Conservation (phyloP, 2,113 vertebrate genomes). For the Ranitomeya imitator region DNA sequence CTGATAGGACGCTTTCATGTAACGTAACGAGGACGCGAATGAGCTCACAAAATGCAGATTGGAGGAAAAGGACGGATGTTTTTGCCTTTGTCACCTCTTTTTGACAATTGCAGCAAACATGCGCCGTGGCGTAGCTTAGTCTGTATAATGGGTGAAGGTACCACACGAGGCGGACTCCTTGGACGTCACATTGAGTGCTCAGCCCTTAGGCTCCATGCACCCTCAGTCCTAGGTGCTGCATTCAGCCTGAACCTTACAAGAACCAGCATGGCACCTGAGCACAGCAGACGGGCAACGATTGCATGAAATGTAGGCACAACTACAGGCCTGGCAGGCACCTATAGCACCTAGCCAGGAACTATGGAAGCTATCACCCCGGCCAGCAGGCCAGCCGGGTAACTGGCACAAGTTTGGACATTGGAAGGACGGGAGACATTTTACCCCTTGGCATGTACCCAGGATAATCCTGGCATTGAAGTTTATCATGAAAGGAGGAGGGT, state of each 20-base stretch:
- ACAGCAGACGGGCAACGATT: background rate
- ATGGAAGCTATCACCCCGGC: background rate
- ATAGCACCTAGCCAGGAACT: background rate
- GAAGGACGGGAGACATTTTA: background rate
- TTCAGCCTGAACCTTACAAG: slow-evolving; percentile 15
- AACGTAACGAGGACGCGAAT: background rate
- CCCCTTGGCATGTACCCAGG: background rate
- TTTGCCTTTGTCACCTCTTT: background rate
- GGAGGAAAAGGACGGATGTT: background rate
- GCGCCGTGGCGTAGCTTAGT: background rate
- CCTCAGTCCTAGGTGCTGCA: slow-evolving; percentile 22
- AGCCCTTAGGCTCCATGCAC: slow-evolving; percentile 3
- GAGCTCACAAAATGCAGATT: background rate
- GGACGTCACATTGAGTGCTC: background rate
- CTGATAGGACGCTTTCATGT: background rate
- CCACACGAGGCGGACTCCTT: background rate
- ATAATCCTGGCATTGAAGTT: slow-evolving; percentile 18
- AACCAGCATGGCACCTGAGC: background rate
- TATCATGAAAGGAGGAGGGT: background rate
- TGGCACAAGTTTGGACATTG: background rate
- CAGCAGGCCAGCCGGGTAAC: background rate
- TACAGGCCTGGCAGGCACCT: background rate
- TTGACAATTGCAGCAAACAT: background rate
- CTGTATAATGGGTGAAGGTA: background rate
- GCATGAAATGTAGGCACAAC: background rate